Conservation (phyloP, 2,888 invertebrate species). For the Agriotes lineatus region DNA sequence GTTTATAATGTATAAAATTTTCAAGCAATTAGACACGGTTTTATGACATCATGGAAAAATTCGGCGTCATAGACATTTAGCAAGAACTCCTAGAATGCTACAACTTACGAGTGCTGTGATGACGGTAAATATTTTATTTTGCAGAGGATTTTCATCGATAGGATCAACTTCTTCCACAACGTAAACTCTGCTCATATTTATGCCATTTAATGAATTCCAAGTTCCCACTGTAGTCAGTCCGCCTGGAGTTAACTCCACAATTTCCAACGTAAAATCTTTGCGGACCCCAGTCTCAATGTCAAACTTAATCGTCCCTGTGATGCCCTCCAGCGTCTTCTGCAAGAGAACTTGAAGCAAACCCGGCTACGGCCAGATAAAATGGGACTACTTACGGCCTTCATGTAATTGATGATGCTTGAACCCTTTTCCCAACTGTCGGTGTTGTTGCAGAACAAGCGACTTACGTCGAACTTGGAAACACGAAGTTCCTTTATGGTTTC, state of each 20-base stretch:
- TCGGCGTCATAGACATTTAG: too few relatives aligned
- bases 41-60: too few relatives aligned
- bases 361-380: too few relatives aligned
- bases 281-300: conserved; percentile 63
- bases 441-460: conserved; percentile 71
- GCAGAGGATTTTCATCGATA: conserved; percentile 70
- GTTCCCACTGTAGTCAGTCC: conserved; percentile 62
- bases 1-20: too few relatives aligned
- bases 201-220: conserved; percentile 61
- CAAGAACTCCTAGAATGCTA: too few relatives aligned
- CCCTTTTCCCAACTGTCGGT: conserved; percentile 83
- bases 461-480: conserved; percentile 14
- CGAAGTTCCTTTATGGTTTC: conserved; percentile 77
- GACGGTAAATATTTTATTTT: conserved; percentile 79
- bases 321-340: conserved; percentile 61
- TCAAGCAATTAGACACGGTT: too few relatives aligned
- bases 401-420: conserved; percentile 84
- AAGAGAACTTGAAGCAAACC: too few relatives aligned
- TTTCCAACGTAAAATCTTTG: conserved; percentile 62
- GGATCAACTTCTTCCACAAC: conserved; percentile 51
- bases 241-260: conserved; percentile 63
- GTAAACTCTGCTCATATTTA: conserved; percentile 64
- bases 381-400: conserved; percentile 76
- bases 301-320: conserved; percentile 64
- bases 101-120: conserved; percentile 76